Evolutionary conservation across 2,888 invertebrate genomes (phyloP), one percentile per base, ranked within the genome.

Genomic region (Phalera bucephala): DNA sequence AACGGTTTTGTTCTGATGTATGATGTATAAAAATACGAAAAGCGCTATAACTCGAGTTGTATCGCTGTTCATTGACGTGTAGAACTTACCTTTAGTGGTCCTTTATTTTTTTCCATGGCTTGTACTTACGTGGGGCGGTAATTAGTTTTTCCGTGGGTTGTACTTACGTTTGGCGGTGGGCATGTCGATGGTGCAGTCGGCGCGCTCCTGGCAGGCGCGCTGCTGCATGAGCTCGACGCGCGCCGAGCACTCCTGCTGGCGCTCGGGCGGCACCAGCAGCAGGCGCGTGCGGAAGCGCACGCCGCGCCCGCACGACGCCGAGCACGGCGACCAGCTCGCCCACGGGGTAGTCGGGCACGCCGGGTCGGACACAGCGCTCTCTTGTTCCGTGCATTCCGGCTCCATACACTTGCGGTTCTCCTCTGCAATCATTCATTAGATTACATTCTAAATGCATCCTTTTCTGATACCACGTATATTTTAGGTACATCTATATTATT

Each of bases 251-350:
- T 91, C 89, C 47, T 91, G 87, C 67, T 94, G 93, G 11, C 91
- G 73, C 7, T 91, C 93, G 1, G 94, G 92, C 29, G 93, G 93
- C 32, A 95, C 93, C 40, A 92, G 80, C 73, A 88, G 74, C 47
- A 96, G 88, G 3, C 97, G 91, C 21, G 95, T 95, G 34, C 96
- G 92, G 72, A 86, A 74, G n/a, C 63, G 45, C 9, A 95, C 92
- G 0, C 98, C 98, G 66, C 93, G 92, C 0, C 97, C 98, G 72
- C 98, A 98, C 4, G 95, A 93, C 0, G 95, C 95, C 32, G 95
- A 95, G 84, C 98, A 98, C 0, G 97, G 95, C 36, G 96, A 96
- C 97, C 97, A 98, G 52, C 95, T 94, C 37, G 95, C 93, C 98
- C 98, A 98, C 32, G 93, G 93, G 0, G 95, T 95, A n/a, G 96